These are phyloP conservation scores for Ptilodon capucinus DNA, from an alignment of 2,888 invertebrate species.

Conservation along the genomic window DNA sequence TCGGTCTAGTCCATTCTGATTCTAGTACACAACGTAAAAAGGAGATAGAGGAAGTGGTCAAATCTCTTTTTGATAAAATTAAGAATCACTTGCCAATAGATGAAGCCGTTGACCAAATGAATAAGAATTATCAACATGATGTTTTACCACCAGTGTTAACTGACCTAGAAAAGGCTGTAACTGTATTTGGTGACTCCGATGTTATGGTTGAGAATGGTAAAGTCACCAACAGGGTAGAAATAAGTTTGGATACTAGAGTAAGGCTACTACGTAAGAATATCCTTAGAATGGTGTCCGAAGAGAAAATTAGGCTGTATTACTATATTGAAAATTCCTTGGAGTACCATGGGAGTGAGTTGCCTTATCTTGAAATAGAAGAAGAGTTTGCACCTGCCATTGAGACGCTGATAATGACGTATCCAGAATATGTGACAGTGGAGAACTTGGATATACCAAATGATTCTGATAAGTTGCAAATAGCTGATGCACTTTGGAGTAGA, in stretches of 20 bases:
- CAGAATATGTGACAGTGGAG: conserved; percentile 88
- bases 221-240: conserved; percentile 85
- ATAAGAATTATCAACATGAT: conserved; percentile 91
- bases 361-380: conserved; percentile 86
- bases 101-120: conserved; percentile 93
- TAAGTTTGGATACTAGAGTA: conserved; percentile 85
- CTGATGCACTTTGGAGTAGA: conserved; percentile 90
- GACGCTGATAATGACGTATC: conserved; percentile 88
- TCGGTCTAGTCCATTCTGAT: conserved; percentile 87
- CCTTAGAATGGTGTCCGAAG: conserved; percentile 85
- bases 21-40: conserved; percentile 65
- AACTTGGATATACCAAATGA: conserved; percentile 86
- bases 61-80: conserved; percentile 82
- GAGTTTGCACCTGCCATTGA: conserved; percentile 87
- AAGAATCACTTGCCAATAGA: conserved; percentile 86
- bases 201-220: conserved; percentile 84
- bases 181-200: conserved; percentile 88
- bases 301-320: conserved; percentile 87
- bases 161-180: conserved; percentile 85
- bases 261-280: conserved; percentile 82
- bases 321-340: conserved; percentile 92
- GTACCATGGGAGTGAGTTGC: conserved; percentile 91
- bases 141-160: conserved; percentile 92
- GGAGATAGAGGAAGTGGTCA: conserved; percentile 78
- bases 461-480: conserved; percentile 85